Evolutionary conservation across 2,888 invertebrate species (phyloP), one percentile per base, ranked within the genome.

Genomic region (Andrena chrysosceles): DNA sequence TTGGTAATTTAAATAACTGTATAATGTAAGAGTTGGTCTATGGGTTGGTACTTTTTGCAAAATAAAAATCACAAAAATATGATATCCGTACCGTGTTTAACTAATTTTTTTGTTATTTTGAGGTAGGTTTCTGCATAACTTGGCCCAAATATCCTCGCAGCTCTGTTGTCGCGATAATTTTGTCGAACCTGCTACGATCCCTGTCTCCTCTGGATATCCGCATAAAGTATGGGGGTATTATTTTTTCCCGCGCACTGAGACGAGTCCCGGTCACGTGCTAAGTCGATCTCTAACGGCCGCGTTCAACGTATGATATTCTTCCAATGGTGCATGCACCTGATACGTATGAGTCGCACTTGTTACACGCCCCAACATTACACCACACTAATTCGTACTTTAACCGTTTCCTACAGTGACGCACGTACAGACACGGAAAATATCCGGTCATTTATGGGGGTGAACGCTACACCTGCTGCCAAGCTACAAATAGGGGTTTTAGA

Each of bases 381-480:
- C 70, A n/a, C 62, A 66, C 88, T 87, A 90, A 90, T 91, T 90
- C 88, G 84, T 89, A 85, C 85, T 82, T 78, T 75, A 83, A 72
- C 86, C 87, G 79, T 84, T 84, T 86, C 72, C 84, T 84, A 87
- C 82, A 82, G 83, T 83, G 84, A 89, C 85, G 89, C 83, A 88
- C 86, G 89, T 89, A 89, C 87, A 89, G 90, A 89, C 91, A 87
- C 78, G 82, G 86, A 87, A 89, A 89, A 89, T 90, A 90, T 91
- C 90, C 90, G 90, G 90, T 87, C 86, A 84, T 84, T 89, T 85
- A 87, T 82, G 87, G 86, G 88, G 89, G 89, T 90, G 84, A 85
- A 71, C 82, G 83, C 60, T 77, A 84, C 87, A 87, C 85, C 87
- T 87, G 87, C 84, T 23, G 71, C 35, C 33, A 59, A 66, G 33